Percentiles rank a stretch among this genome's conserved stretches.
Conservation (phyloP, 2,888 invertebrate species). For the Cephus rjabovi region DNA sequence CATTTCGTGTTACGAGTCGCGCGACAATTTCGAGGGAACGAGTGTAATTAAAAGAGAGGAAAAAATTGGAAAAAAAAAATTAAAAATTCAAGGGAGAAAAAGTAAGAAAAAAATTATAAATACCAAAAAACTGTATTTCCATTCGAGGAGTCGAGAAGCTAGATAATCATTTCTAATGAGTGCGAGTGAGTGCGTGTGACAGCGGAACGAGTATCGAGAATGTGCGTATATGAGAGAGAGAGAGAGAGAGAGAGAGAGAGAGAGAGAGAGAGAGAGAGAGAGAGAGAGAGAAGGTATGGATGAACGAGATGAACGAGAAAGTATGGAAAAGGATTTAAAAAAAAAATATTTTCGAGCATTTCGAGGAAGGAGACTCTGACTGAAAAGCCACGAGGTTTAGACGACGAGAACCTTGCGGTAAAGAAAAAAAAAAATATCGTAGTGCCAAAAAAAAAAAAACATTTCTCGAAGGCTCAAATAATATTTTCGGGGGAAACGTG, state of each 20-base stretch:
- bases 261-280: conserved; percentile 2
- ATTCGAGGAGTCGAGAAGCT: conserved; percentile 12
- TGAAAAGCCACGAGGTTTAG: not conserved
- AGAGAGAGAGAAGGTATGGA: not conserved
- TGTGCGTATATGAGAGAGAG: conserved; percentile 6
- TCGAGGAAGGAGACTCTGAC: conserved; percentile 5
- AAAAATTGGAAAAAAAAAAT: not conserved
- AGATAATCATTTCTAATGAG: conserved; percentile 28
- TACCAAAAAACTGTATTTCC: not conserved
- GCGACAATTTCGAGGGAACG: not conserved
- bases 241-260: not conserved
- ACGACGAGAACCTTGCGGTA: not conserved
- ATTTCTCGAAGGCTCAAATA: conserved; percentile 17
- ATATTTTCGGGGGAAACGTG: conserved; percentile 7
- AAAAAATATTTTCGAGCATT: conserved; percentile 20
- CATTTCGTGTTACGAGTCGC: not conserved
- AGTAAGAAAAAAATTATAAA: not conserved
- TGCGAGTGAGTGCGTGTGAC: conserved; percentile 8
- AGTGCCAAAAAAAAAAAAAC: conserved; percentile 9
- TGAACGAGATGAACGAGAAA: not conserved
- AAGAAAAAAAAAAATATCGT: conserved; percentile 10
- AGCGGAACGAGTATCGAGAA: not conserved
- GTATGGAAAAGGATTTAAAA: not conserved
- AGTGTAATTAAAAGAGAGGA: not conserved
- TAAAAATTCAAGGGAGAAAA: conserved; percentile 24